Evolutionary conservation across 1,140 invertebrate genomes (phyloP).

Genomic region (Euwallacea similis): DNA sequence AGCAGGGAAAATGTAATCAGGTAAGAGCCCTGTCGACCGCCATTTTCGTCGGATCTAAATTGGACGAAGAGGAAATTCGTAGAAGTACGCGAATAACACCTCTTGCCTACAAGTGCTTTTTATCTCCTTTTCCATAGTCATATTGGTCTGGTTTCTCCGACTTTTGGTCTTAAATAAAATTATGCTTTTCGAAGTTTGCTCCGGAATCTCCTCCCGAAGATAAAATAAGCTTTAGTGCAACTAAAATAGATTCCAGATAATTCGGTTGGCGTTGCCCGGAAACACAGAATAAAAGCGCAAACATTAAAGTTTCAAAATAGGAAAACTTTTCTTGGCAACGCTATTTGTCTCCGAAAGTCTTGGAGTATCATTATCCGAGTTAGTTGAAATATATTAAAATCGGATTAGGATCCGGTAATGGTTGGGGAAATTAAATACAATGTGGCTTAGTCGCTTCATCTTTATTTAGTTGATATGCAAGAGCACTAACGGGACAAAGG

Average conservation of each 20-base stretch:
- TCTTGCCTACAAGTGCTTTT: too few relatives aligned
- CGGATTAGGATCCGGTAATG: not conserved
- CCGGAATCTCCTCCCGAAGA: too few relatives aligned
- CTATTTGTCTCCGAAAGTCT: constrained; percentile 3
- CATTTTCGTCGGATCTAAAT: constrained; percentile 3
- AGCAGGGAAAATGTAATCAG: constrained; percentile 4
- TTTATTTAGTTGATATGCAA: too few relatives aligned
- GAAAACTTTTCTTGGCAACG: constrained; percentile 2
- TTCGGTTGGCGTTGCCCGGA: not conserved
- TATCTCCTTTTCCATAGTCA: too few relatives aligned
- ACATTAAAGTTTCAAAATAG: constrained; percentile 4
- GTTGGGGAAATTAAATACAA: too few relatives aligned
- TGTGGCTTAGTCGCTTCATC: too few relatives aligned
- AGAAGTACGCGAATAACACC: too few relatives aligned
- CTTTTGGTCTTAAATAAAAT: too few relatives aligned
- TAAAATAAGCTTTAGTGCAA: too few relatives aligned
- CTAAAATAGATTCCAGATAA: not conserved
- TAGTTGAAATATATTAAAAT: constrained; percentile 5
- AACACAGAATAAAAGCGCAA: constrained; percentile 4
- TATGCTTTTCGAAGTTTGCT: too few relatives aligned
- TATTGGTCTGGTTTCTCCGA: too few relatives aligned
- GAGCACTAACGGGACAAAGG: too few relatives aligned
- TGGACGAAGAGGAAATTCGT: not conserved
- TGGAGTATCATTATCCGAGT: not conserved
- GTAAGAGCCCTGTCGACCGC: constrained; percentile 4